Base-by-base conservation (phyloP, 2,888 invertebrate genomes). In the Monopis laevigella region DNA sequence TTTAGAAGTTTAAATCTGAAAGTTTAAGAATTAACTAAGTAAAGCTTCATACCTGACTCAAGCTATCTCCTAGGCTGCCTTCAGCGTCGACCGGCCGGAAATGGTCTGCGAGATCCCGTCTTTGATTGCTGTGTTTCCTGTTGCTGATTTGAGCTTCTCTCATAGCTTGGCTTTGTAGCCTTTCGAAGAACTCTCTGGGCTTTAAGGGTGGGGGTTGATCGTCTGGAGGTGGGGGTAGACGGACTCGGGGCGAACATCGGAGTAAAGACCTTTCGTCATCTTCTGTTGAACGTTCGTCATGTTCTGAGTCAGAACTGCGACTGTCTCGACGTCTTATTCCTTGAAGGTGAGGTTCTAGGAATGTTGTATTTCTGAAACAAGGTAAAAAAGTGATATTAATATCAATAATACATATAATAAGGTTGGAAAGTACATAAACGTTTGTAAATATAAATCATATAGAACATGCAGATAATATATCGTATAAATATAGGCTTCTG, bases 321-420 rank as follows among this genome's bases (percentile, higher is more conserved):
- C 82, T 68, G 65, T 82, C 59, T 47, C 82, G 60, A 50, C 83
- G 64, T 44, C 78, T 70, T 58, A 87, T 71, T 35, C 85, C 85
- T 58, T 88, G 88, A 49, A 89, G 78, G 62, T 89, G 89, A 26
- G 89, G 88, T 63, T 90, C 89, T 57, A 89, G 82, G 65, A 89
- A 89, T 48, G 86, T 85, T 62, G 88, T 88, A 77, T 87, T 88
- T 80, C 89, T 90, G 85, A 1, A 87, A 87, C 60, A 69, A 70
- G 17, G n/a, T n/a, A n/a, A n/a, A n/a, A n/a, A n/a, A n/a, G n/a
- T n/a, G n/a, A n/a, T n/a, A n/a, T n/a, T n/a, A n/a, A n/a, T n/a
- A n/a, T n/a, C n/a, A n/a, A n/a, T n/a, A n/a, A n/a, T n/a, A n/a
- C n/a, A n/a, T n/a, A n/a, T n/a, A n/a, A n/a, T n/a, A n/a, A n/a